Evolutionary conservation across 2,888 invertebrate genomes (phyloP), one percentile per base, ranked within the genome.

Genomic region (Tipula lateralis): DNA sequence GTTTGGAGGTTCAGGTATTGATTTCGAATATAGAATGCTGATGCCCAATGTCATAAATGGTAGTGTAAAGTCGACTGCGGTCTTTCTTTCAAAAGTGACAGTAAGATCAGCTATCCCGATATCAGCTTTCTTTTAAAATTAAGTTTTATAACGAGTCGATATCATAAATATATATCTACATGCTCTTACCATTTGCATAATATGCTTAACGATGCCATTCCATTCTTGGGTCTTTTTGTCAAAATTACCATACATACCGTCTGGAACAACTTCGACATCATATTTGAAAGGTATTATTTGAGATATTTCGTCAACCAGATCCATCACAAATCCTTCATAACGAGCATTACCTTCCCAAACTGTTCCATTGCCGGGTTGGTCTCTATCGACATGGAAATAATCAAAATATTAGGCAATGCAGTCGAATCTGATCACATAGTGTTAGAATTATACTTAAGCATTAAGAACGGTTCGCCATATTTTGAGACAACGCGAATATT

Each of bases 41-140:
- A 97, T 97, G 91, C 96, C 97, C 86, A 99, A 91, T 87, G 97
- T 98, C 97, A 99, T 98, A 90, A 99, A 99, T 0, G 99, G 99
- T 91, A 97, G 97, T 0, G 97, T 97, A 89, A 98, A 98, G 90
- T 98, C 98, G 19, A 97, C 97, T 39, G 94, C 94, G 86, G 94
- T 93, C 87, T 98, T 94, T 84, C 99, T 92, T 85, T 96, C 94
- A 89, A 96, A 97, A 7, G 97, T 99, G 86, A 99, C 98, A 1
- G 99, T 99, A 87, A 99, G 91, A 88, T 99, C 98, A 87, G 98
- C 98, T 85, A 99, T 95, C 0, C 97, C 98, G 87, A 99, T 92
- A 89, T 98, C 97, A 9, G 97, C 97, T 92, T 95, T 95, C 97
- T 97, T n/a, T 91, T 44, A 92, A 91, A 85, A n/a, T n/a, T n/a